Conservation (phyloP, 2,113 vertebrate genomes). For the Vidua macroura region DNA sequence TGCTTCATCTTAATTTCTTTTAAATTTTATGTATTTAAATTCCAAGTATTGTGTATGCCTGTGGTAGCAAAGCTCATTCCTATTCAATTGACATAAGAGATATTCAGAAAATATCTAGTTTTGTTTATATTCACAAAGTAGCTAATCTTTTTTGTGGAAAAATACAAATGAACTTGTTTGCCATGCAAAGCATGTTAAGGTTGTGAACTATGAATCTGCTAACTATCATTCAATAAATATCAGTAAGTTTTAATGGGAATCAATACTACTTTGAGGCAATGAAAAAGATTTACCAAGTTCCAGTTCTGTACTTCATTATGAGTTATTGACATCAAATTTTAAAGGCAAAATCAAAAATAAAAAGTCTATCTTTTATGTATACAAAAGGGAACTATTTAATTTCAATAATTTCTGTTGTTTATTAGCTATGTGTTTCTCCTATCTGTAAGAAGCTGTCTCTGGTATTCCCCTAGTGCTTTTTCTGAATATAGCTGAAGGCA, state of each 20-base stretch:
- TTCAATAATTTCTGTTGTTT: neutral
- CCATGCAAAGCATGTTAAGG: neutral
- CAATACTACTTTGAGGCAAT: neutral
- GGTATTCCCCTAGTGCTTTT: neutral
- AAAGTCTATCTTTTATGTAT: neutral
- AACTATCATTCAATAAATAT: constrained; percentile 1
- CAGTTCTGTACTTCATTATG: neutral
- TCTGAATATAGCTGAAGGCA: neutral
- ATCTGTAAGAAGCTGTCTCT: neutral
- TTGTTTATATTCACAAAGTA: neutral
- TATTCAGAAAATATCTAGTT: neutral
- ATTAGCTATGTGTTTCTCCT: neutral
- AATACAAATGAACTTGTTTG: neutral
- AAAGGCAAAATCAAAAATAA: neutral
- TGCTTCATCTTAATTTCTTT: neutral
- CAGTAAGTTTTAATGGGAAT: constrained; percentile 29
- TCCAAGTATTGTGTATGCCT: neutral
- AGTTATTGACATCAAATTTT: neutral
- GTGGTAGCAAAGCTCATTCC: neutral
- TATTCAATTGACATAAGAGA: neutral
- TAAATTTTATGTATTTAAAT: neutral
- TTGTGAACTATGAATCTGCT: neutral
- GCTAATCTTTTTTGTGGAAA: neutral
- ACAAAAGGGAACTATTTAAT: neutral
- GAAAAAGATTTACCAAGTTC: neutral